Evolutionary conservation across 2,888 invertebrate species (phyloP), one percentile per base, ranked within the genome.

Genomic region (Kryphioiulus occultus): DNA sequence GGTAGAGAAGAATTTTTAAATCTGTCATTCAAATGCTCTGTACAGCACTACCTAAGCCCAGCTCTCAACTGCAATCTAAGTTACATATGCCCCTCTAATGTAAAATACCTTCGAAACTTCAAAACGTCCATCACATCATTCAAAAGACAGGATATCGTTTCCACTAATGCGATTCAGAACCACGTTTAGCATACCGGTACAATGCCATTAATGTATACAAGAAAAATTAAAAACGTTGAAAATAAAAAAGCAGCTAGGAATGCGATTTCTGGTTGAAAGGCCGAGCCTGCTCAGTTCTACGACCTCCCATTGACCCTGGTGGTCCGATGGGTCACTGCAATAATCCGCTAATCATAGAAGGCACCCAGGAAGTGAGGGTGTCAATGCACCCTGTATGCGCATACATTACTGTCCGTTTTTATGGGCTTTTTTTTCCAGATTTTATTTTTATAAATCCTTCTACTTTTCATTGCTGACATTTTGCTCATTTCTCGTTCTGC

Each of bases 241-340:
- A 26, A 26, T 30, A 78, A 68, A 68, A 68, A 68, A 68, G 9
- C 68, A 68, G 26, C 26, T 68, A 68, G 68, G 68, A 68, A 68
- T 68, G 68, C 26, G 26, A 26, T 68, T 68, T 78, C 17, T 78
- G 30, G 78, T 86, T 86, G 35, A 86, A 86, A 86, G 86, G 86
- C 86, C 86, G 86, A 53, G 47, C 78, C 78, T 78, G 30, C 78
- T 78, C 85, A 85, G 86, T 86, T 86, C 86, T 86, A 86, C 53
- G 86, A 86, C 86, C 86, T 86, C 32, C 39, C 22, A 19, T 86
- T 78, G 78, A 78, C 17, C 30, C 78, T 78, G 30, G 78, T 17
- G 17, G 78, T 78, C 78, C 53, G 86, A 86, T 86, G 78, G 86
- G 35, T 78, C 68, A 44, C 59, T 86, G 78, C 68, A 59, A 86